phyloP scores from a whole-genome alignment of 2,888 invertebrate genomes.

The Tryphoninae sp. region DNA sequence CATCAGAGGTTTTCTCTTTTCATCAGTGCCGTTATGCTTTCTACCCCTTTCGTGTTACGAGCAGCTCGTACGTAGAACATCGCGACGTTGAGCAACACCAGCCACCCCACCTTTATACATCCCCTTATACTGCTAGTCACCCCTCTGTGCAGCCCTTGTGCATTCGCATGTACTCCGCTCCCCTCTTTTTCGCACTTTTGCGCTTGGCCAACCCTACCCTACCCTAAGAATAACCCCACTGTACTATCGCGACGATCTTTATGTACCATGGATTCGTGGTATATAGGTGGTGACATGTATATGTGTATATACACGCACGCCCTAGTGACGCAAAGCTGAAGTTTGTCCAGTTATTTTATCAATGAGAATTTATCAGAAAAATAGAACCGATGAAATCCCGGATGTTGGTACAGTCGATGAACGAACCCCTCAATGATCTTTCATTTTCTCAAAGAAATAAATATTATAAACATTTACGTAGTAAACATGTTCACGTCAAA shows the following conservation, averaged over 20 bases:
- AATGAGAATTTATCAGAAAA: background rate
- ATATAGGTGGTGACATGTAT: conserved; percentile 6
- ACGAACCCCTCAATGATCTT: background rate
- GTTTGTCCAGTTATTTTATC: conserved; percentile 39
- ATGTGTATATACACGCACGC: conserved; percentile 15
- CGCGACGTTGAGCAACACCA: conserved; percentile 18
- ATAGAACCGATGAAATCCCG: background rate
- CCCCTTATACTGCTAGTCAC: conserved; percentile 65
- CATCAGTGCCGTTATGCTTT: conserved; percentile 36
- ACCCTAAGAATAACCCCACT: conserved; percentile 76
- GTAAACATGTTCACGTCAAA: too few species aligned
- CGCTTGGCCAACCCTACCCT: conserved; percentile 75
- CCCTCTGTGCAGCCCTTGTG: conserved; percentile 52
- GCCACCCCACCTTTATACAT: conserved; percentile 41
- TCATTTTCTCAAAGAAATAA: too few species aligned
- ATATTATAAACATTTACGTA: too few species aligned
- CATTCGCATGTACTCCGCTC: conserved; percentile 62
- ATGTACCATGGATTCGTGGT: conserved; percentile 61
- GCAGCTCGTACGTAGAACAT: background rate
- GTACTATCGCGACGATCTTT: conserved; percentile 72
- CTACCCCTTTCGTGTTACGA: conserved; percentile 34
- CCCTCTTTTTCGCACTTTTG: conserved; percentile 77
- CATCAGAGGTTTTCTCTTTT: conserved; percentile 63
- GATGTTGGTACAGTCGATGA: background rate
- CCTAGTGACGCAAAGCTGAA: conserved; percentile 38